A percentile compares a stretch with the other conserved stretches of the same genome.
phyloP scores from a whole-genome alignment of 1,140 invertebrate genomes.

The Luehdorfia chinensis region DNA sequence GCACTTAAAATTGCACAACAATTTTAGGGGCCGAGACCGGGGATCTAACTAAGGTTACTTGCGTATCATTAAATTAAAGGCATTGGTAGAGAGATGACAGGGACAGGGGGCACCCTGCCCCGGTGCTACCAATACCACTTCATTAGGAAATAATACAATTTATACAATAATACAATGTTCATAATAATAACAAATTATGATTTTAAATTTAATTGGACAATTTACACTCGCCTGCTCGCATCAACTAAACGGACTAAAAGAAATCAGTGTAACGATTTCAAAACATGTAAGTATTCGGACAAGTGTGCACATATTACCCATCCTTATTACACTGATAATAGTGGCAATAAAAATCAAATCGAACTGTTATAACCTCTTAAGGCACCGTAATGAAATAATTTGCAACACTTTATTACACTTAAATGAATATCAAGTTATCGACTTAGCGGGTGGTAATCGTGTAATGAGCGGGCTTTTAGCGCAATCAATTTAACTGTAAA shows the following conservation, averaged over 20 bases:
- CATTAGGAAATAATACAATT: no score
- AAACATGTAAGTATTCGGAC: conserved; percentile 12
- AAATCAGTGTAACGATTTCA: conserved; percentile 2
- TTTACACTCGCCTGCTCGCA: no score
- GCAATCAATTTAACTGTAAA: conserved; percentile 28
- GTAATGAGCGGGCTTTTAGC: conserved; percentile 51
- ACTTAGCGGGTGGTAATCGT: conserved; percentile 64
- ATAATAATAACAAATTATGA: no score
- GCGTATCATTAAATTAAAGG: no score
- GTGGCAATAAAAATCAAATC: conserved; percentile 38
- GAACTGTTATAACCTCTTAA: conserved; percentile 34
- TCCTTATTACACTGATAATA: conserved; percentile 28
- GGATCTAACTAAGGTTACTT: no score
- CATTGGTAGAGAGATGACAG: no score
- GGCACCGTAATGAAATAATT: conserved; percentile 63
- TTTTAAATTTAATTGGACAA: no score
- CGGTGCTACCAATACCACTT: no score
- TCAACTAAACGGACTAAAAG: neutral
- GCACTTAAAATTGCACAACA: no score
- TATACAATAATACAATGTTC: no score
- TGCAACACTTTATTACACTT: conserved; percentile 60
- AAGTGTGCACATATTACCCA: conserved; percentile 17
- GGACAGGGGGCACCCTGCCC: no score
- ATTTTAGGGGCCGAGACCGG: no score
- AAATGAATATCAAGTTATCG: conserved; percentile 54